Conservation (phyloP, 2,797 vertebrate genomes). For the Parauchenoglanis ngamensis region DNA sequence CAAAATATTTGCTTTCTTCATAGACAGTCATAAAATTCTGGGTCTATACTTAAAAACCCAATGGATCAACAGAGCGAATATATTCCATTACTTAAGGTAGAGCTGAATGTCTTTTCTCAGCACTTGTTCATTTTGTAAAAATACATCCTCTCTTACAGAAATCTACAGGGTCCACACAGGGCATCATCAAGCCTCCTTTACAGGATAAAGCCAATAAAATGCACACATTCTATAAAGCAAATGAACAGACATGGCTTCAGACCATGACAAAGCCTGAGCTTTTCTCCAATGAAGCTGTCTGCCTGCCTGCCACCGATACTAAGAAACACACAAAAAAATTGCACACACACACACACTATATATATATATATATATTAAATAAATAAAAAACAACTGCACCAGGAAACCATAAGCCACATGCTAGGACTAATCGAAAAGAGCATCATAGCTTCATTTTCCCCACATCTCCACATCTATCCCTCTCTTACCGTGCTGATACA, state of each 20-base stretch:
- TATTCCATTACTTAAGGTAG: constrained; percentile 73
- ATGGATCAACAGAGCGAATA: constrained; percentile 69
- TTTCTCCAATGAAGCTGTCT: constrained; percentile 71
- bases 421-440: constrained; percentile 73
- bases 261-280: constrained; percentile 74
- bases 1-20: neutral
- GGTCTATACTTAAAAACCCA: neutral
- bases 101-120: constrained; percentile 71
- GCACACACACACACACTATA: too few species aligned
- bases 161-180: constrained; percentile 44
- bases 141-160: constrained; percentile 60
- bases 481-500: constrained; percentile 76
- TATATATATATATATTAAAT: neutral
- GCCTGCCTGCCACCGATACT: constrained; percentile 46
- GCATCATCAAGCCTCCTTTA: constrained; percentile 27
- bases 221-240: constrained; percentile 49
- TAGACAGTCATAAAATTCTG: neutral
- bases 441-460: constrained; percentile 65
- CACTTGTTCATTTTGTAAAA: constrained; percentile 8
- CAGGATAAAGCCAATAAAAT: constrained; percentile 63
- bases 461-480: constrained; percentile 74
- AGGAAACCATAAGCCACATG: constrained; percentile 23
- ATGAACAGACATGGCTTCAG: constrained; percentile 68
- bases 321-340: neutral
- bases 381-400: neutral